Evolutionary conservation across 2,888 invertebrate genomes (phyloP).

Genomic region (Drosophila tripunctata): DNA sequence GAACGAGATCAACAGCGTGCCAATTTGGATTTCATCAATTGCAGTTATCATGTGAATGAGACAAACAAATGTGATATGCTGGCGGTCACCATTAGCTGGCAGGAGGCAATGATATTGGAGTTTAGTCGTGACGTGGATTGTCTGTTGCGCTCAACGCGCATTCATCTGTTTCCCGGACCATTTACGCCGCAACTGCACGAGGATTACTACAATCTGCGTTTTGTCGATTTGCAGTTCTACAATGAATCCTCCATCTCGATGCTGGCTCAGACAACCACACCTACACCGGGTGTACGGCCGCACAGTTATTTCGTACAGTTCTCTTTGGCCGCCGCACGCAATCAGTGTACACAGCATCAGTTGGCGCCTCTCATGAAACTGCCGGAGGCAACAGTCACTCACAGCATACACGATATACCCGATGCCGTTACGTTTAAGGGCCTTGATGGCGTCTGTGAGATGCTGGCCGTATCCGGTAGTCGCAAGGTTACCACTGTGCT

Average conservation of each 20-base stretch:
- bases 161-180: constrained; percentile 85
- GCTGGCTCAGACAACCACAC: constrained; percentile 86
- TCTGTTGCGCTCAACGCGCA: constrained; percentile 85
- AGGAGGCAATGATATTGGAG: constrained; percentile 82
- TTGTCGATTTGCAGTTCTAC: constrained; percentile 91
- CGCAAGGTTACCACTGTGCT: constrained; percentile 92
- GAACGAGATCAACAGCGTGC: constrained; percentile 16
- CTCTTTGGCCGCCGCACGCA: constrained; percentile 81
- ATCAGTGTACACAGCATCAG: constrained; percentile 83
- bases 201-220: constrained; percentile 82
- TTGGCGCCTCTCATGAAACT: constrained; percentile 72
- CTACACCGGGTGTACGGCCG: constrained; percentile 84
- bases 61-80: constrained; percentile 72
- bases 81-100: constrained; percentile 70
- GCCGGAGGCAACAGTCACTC: constrained; percentile 80
- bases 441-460: constrained; percentile 88
- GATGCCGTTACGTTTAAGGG: constrained; percentile 86
- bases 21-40: constrained; percentile 60
- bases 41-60: constrained; percentile 79
- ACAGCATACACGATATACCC: constrained; percentile 85
- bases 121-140: constrained; percentile 78
- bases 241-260: constrained; percentile 88
- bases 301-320: constrained; percentile 85
- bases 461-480: constrained; percentile 93
- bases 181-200: constrained; percentile 77